These are phyloP conservation scores for Brenthis daphne DNA, from an alignment of 2,888 invertebrate species.

Conservation along the genomic window DNA sequence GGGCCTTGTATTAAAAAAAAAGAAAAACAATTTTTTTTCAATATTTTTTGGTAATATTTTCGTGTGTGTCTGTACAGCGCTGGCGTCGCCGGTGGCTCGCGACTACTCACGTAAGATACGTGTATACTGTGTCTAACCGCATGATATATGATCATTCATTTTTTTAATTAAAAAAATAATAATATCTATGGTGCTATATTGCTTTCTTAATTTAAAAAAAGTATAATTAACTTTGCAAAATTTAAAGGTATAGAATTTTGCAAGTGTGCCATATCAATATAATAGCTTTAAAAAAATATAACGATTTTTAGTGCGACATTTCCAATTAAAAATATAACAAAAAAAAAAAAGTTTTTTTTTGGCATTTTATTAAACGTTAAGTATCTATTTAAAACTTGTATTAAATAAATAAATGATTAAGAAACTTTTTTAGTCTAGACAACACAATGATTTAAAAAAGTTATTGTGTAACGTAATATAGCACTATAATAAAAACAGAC, in stretches of 20 bases:
- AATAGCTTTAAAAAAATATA: too few relatives aligned
- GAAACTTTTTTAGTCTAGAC: not conserved
- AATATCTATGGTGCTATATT: constrained; percentile 18
- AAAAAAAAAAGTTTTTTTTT: too few relatives aligned
- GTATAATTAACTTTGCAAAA: too few relatives aligned
- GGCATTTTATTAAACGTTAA: not conserved
- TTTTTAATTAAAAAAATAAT: constrained; percentile 4
- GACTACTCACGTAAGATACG: constrained; percentile 69
- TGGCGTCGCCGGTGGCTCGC: constrained; percentile 58
- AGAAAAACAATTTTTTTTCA: not conserved
- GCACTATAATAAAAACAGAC: not conserved
- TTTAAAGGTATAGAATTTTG: not conserved
- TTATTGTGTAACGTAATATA: not conserved
- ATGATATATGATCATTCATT: constrained; percentile 27
- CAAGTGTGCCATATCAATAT: too few relatives aligned
- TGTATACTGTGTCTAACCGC: constrained; percentile 33
- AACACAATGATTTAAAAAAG: not conserved
- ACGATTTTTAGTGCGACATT: too few relatives aligned
- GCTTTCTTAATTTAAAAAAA: not conserved
- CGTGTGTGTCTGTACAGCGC: constrained; percentile 49
- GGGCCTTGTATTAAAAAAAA: not conserved
- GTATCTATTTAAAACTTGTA: too few relatives aligned
- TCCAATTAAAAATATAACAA: too few relatives aligned
- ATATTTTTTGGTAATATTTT: constrained; percentile 9
- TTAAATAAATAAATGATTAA: too few relatives aligned